phyloP scores from a whole-genome alignment of 2,888 invertebrate genomes.

The Hydriomena furcata region DNA sequence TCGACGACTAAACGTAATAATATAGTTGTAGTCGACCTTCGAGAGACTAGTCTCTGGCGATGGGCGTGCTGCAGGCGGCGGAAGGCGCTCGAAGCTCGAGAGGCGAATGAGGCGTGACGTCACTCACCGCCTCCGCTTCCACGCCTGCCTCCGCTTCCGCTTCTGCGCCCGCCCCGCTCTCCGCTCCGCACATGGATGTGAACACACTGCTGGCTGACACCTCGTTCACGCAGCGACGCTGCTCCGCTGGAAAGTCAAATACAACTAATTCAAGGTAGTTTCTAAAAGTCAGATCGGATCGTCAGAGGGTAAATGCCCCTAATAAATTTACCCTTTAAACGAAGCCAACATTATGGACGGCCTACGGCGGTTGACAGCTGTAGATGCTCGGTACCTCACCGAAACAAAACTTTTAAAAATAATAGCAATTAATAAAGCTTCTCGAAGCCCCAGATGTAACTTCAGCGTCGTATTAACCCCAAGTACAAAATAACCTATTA shows the following conservation, averaged over 20 bases:
- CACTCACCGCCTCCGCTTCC: slow-evolving; percentile 17
- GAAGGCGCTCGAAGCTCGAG: slow-evolving; percentile 49
- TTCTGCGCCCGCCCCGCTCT: slow-evolving; percentile 20
- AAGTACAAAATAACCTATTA: too few relatives aligned
- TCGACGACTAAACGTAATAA: neutral
- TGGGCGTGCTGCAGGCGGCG: slow-evolving; percentile 74
- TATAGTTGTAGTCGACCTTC: too few relatives aligned
- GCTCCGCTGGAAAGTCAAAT: slow-evolving; percentile 65
- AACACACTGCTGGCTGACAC: slow-evolving; percentile 70
- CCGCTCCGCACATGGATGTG: slow-evolving; percentile 56
- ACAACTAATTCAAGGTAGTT: too few relatives aligned
- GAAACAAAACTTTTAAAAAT: too few relatives aligned
- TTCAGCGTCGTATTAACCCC: too few relatives aligned
- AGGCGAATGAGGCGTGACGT: slow-evolving; percentile 38
- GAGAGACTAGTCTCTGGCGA: slow-evolving; percentile 57
- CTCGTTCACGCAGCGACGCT: slow-evolving; percentile 75
- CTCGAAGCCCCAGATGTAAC: neutral
- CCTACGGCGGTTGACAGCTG: too few relatives aligned
- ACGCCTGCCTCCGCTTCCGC: slow-evolving; percentile 25
- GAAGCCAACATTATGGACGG: too few relatives aligned
- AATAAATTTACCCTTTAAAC: too few relatives aligned
- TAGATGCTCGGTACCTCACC: too few relatives aligned
- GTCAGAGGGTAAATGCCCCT: too few relatives aligned
- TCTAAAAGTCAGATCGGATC: too few relatives aligned
- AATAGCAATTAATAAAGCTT: too few relatives aligned